Conservation (phyloP, 2,797 vertebrate species). For the Hirundo rustica region DNA sequence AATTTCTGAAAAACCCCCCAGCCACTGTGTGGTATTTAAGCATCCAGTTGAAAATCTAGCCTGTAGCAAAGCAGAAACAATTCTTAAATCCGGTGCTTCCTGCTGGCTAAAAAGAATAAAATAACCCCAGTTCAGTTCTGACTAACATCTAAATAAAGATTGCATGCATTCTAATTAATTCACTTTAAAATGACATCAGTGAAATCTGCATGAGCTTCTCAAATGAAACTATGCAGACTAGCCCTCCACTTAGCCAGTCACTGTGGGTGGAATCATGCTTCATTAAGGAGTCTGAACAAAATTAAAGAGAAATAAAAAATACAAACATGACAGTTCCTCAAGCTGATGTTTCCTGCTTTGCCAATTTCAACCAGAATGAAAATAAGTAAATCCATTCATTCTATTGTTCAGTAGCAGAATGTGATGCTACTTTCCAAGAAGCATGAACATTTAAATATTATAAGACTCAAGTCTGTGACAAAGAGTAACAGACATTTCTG, state of each 20-base stretch:
- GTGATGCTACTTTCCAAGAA: background rate
- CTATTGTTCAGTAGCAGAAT: constrained; percentile 17
- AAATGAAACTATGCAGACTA: background rate
- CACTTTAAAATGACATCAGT: background rate
- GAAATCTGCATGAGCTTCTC: background rate
- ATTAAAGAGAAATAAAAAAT: background rate
- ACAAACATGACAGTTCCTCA: background rate
- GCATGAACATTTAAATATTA: background rate
- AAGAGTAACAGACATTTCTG: constrained; percentile 11
- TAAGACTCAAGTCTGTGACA: background rate
- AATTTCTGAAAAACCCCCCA: constrained; percentile 37
- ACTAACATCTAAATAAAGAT: constrained; percentile 1
- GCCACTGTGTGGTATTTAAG: constrained; percentile 2
- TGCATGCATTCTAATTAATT: background rate
- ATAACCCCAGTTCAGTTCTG: background rate
- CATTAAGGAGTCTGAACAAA: background rate
- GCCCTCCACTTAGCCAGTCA: background rate
- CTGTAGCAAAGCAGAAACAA: background rate
- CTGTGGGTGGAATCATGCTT: background rate
- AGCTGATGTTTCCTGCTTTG: background rate
- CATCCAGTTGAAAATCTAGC: constrained; percentile 27
- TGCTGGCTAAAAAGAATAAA: background rate
- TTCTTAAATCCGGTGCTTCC: constrained; percentile 13
- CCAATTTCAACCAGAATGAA: constrained; percentile 19
- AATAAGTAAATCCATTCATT: constrained; percentile 19